phyloP scores from a whole-genome alignment of 2,888 invertebrate genomes.

The Drosophila pseudotakahashii region DNA sequence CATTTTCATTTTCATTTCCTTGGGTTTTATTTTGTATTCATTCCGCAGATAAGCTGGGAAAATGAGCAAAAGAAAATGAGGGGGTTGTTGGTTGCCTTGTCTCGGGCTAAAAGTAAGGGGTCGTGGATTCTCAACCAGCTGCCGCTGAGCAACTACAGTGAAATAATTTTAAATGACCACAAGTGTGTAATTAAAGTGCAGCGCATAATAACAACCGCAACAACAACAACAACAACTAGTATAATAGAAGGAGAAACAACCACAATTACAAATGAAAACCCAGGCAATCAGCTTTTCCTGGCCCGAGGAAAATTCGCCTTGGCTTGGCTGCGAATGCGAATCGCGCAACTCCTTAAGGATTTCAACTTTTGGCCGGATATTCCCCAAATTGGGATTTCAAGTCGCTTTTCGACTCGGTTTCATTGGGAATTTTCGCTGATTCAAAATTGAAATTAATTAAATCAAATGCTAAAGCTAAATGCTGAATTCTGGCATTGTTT shows the following conservation, averaged over 20 bases:
- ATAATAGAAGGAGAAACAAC: conserved; percentile 20
- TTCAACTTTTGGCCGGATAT: conserved; percentile 33
- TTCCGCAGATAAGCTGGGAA: conserved; percentile 72
- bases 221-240: conserved; percentile 50
- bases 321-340: conserved; percentile 15
- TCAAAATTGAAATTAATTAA: conserved; percentile 30
- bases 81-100: background rate
- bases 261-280: conserved; percentile 50
- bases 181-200: conserved; percentile 78
- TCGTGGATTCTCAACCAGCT: conserved; percentile 63
- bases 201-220: conserved; percentile 64
- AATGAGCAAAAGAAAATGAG: conserved; percentile 47
- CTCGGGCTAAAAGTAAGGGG: conserved; percentile 1
- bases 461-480: conserved; percentile 9
- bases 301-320: conserved; percentile 33
- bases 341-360: conserved; percentile 26
- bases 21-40: conserved; percentile 55
- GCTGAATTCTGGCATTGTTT: conserved; percentile 23
- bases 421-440: conserved; percentile 19
- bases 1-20: conserved; percentile 70
- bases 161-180: conserved; percentile 79
- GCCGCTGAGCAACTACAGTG: conserved; percentile 59
- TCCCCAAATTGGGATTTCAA: conserved; percentile 27
- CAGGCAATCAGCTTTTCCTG: conserved; percentile 59
- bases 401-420: conserved; percentile 2